phyloP scores from a whole-genome alignment of 2,113 vertebrate genomes.

The Pituophis catenifer region DNA sequence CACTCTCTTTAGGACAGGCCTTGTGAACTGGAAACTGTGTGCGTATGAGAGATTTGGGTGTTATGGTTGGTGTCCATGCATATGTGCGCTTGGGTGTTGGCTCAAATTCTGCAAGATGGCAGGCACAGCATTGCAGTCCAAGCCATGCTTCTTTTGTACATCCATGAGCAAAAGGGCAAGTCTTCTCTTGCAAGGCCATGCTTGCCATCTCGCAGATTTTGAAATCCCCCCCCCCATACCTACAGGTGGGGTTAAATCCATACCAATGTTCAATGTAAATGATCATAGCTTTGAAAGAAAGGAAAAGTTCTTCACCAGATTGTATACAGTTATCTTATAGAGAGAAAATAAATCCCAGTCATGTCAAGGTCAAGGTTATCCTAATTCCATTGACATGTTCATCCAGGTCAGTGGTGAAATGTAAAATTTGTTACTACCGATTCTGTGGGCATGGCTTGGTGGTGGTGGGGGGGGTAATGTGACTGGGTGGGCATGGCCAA shows the following conservation, averaged over 20 bases:
- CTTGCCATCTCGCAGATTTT: not conserved
- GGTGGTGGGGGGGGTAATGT: too few relatives aligned
- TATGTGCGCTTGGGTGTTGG: not conserved
- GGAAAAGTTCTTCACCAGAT: not conserved
- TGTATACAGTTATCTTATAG: not conserved
- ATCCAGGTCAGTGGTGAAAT: too few relatives aligned
- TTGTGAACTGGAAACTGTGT: not conserved
- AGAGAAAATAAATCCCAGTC: not conserved
- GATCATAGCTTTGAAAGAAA: not conserved
- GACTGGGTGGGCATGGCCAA: too few relatives aligned
- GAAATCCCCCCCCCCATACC: not conserved
- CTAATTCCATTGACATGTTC: not conserved
- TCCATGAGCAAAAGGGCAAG: not conserved
- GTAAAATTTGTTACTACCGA: too few relatives aligned
- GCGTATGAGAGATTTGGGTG: not conserved
- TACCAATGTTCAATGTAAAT: not conserved
- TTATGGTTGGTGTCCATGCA: not conserved
- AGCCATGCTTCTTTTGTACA: not conserved
- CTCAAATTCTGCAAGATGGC: not conserved
- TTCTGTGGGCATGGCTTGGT: too few relatives aligned
- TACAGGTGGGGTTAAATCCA: not conserved
- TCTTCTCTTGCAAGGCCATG: not conserved
- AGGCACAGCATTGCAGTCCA: not conserved
- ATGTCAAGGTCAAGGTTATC: not conserved
- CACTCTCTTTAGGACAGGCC: not conserved